Base-by-base conservation (phyloP, 2,888 invertebrate species). In the Caenorhabditis zanzibari region DNA sequence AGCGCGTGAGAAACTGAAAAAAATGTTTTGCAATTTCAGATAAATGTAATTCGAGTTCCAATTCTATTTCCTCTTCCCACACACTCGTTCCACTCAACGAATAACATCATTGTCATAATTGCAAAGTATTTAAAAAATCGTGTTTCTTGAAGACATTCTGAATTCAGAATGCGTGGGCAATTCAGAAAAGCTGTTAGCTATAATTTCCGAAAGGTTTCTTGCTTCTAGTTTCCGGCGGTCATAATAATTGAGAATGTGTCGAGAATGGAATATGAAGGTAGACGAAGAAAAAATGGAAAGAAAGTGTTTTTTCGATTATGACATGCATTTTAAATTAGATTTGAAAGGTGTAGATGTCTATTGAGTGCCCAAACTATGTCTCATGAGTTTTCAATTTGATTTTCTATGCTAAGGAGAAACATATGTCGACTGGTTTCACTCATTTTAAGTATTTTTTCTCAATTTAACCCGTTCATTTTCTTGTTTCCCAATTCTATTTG, bases 161-260 rank as follows among this genome's bases (percentile, higher is more conserved):
- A n/a, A 47, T 61, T 49, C 64, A 66, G 49, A 52, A 26, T 61
- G 72, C 72, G 72, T 52, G 72, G 72, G 72, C 38, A 3, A 22
- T 71, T 19, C 7, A 26, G 47, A 47, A 47, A n/a, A 24, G 14
- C 12, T 26, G 16, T 47, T 47, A 35, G 19, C 54, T 41, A 63
- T 74, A 54, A 74, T 74, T 61, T 61, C 63, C 63, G 2, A 49
- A 72, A 71, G 59, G 26, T 35, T 61, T 73, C 22, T n/a, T 38
- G 41, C 28, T 49, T 56, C 28, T 24, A 9, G 19, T 52, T 73
- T 73, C 73, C 73, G 73, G 73, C 61, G 38, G 52, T 73, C 52
- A 73, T 59, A 71, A 56, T 54, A 69, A 69, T 69, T 69, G 69
- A 72, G 59, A 72, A 56, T 56, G 56, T 56, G 69, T 26, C 24